Percentiles rank a stretch among this genome's conserved stretches.
phyloP scores from a whole-genome alignment of 2,113 vertebrate genomes.

The Garra rufa region DNA sequence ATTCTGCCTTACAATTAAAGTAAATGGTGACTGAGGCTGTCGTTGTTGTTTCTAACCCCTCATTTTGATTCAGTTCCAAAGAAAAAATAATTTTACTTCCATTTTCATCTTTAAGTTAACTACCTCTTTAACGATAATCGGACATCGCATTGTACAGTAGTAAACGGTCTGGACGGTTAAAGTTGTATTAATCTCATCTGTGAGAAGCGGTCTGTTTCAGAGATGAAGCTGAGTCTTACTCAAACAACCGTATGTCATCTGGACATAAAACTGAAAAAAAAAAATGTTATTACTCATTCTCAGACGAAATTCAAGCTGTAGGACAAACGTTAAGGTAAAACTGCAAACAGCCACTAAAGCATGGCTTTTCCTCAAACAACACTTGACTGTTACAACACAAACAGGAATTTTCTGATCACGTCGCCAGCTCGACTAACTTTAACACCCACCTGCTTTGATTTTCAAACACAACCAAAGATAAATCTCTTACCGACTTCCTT shows the following conservation, averaged over 20 bases:
- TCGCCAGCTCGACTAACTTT: not conserved
- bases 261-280: not conserved
- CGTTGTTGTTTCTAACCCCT: not conserved
- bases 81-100: not conserved
- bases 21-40: not conserved
- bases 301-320: not conserved
- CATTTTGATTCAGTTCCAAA: not conserved
- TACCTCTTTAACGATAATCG: not conserved
- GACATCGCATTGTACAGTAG: no score
- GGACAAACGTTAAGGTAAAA: not conserved
- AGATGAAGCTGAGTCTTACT: not conserved
- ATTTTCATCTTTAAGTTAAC: not conserved
- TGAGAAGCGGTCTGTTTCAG: not conserved
- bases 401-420: not conserved
- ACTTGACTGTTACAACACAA: not conserved
- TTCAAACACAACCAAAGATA: not conserved
- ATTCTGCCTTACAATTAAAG: not conserved
- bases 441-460: not conserved
- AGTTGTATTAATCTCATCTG: not conserved
- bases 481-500: conserved; percentile 19
- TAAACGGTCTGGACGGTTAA: not conserved
- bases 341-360: not conserved
- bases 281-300: not conserved
- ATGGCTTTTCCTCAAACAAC: not conserved
- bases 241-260: not conserved